phyloP scores from a whole-genome alignment of 2,888 invertebrate genomes.

The Thera obeliscata region DNA sequence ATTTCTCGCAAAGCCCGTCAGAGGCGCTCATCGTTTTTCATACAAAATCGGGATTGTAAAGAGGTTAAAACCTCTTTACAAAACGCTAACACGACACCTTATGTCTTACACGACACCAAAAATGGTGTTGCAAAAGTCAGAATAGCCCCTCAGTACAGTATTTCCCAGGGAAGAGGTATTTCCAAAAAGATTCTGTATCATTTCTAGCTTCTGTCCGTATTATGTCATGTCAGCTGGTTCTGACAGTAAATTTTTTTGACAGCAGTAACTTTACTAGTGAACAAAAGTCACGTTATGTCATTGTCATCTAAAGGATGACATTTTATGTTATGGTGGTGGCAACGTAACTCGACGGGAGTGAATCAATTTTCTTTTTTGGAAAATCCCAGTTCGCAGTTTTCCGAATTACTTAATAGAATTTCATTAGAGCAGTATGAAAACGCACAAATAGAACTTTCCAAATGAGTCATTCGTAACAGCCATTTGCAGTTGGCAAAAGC shows the following conservation, averaged over 20 bases:
- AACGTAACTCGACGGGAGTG: conserved; percentile 1
- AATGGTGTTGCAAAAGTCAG: too few relatives aligned
- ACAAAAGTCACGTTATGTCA: not conserved
- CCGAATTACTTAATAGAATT: conserved; percentile 3
- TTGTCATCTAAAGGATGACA: not conserved
- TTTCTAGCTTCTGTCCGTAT: too few relatives aligned
- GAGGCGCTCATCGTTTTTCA: too few relatives aligned
- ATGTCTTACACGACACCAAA: too few relatives aligned
- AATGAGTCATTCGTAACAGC: conserved; percentile 42
- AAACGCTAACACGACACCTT: too few relatives aligned
- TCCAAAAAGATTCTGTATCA: too few relatives aligned
- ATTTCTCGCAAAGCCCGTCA: too few relatives aligned
- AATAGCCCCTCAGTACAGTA: too few relatives aligned
- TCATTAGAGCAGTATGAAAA: conserved; percentile 22
- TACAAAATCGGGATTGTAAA: too few relatives aligned
- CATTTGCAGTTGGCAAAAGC: conserved; percentile 54
- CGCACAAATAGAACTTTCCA: conserved; percentile 35
- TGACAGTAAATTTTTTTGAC: not conserved
- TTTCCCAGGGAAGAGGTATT: too few relatives aligned
- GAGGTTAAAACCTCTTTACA: too few relatives aligned
- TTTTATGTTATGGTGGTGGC: not conserved
- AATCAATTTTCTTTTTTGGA: conserved; percentile 49
- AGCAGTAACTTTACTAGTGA: not conserved
- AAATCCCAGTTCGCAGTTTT: conserved; percentile 47
- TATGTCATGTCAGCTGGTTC: too few relatives aligned